Evolutionary conservation across 2,888 invertebrate species (phyloP).

Genomic region (Pilophorus perplexus): DNA sequence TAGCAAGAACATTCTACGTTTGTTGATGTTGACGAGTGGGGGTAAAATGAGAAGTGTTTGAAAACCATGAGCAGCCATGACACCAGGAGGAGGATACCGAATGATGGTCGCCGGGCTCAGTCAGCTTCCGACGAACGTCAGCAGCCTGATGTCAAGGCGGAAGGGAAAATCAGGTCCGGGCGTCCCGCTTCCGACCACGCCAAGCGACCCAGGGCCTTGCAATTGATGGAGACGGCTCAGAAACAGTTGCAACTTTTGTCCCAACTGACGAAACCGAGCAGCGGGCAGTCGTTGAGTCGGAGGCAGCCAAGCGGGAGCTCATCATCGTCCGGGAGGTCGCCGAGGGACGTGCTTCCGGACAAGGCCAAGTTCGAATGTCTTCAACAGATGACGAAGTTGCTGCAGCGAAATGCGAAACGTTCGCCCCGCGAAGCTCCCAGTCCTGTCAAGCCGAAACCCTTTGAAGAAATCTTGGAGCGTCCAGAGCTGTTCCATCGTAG

Average conservation of each 20-base stretch:
- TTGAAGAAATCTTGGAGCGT: neutral
- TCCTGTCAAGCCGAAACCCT: neutral
- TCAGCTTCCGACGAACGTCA: neutral
- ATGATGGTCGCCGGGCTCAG: neutral
- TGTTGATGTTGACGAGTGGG: too few species aligned
- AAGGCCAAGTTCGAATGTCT: slow-evolving; percentile 16
- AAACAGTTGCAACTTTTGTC: slow-evolving; percentile 15
- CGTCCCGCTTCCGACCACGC: slow-evolving; percentile 4
- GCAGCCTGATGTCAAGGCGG: too few species aligned
- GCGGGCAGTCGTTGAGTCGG: too few species aligned
- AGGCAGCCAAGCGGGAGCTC: too few species aligned
- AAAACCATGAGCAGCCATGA: slow-evolving; percentile 33
- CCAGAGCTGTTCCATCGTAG: neutral
- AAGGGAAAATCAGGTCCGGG: neutral
- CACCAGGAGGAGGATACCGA: neutral
- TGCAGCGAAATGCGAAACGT: neutral
- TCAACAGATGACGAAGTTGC: slow-evolving; percentile 17
- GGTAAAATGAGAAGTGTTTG: slow-evolving; percentile 9
- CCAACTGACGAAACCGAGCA: too few species aligned
- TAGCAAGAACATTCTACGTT: too few species aligned
- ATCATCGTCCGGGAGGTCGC: neutral
- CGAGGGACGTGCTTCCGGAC: slow-evolving; percentile 15
- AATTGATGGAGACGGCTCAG: slow-evolving; percentile 28
- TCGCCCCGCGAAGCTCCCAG: neutral
- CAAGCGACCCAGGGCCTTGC: neutral